Percentiles rank a stretch among this genome's conserved stretches.
Evolutionary conservation across 1,140 invertebrate genomes (phyloP).

Genomic region (Microplitis demolitor): DNA sequence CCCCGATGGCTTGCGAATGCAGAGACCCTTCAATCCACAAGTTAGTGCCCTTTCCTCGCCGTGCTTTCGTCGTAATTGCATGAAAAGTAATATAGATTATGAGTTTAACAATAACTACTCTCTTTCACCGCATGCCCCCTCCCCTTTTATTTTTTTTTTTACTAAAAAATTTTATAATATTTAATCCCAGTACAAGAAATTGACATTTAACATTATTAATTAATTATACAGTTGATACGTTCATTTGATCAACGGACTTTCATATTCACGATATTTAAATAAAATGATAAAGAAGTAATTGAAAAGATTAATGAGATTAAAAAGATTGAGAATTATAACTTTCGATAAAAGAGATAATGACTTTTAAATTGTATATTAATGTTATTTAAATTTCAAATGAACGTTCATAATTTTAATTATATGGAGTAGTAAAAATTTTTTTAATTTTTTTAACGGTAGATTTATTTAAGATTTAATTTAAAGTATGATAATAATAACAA

Average conservation of each 20-base stretch:
- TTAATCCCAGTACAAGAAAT: neutral
- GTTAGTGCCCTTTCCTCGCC: slow-evolving; percentile 54
- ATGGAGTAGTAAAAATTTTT: neutral
- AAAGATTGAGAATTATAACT: too few relatives aligned
- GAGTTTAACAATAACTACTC: neutral
- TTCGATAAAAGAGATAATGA: neutral
- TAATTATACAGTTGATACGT: too few relatives aligned
- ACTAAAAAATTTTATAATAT: too few relatives aligned
- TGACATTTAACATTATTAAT: too few relatives aligned
- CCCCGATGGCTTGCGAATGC: slow-evolving; percentile 75
- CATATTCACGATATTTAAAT: too few relatives aligned
- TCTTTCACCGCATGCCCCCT: too few relatives aligned
- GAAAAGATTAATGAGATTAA: too few relatives aligned
- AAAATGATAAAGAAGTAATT: too few relatives aligned
- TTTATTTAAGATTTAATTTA: too few relatives aligned
- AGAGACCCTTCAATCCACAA: slow-evolving; percentile 75
- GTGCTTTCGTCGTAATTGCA: slow-evolving; percentile 21
- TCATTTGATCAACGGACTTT: too few relatives aligned
- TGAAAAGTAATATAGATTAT: neutral
- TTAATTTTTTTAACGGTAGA: neutral
- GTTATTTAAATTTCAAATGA: too few relatives aligned
- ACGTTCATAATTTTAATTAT: neutral
- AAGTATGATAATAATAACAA: neutral
- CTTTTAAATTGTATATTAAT: neutral
- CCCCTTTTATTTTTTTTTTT: too few relatives aligned